Percentiles rank a stretch among this genome's conserved stretches.
phyloP scores from a whole-genome alignment of 2,113 vertebrate genomes.

The Toxostoma redivivum region DNA sequence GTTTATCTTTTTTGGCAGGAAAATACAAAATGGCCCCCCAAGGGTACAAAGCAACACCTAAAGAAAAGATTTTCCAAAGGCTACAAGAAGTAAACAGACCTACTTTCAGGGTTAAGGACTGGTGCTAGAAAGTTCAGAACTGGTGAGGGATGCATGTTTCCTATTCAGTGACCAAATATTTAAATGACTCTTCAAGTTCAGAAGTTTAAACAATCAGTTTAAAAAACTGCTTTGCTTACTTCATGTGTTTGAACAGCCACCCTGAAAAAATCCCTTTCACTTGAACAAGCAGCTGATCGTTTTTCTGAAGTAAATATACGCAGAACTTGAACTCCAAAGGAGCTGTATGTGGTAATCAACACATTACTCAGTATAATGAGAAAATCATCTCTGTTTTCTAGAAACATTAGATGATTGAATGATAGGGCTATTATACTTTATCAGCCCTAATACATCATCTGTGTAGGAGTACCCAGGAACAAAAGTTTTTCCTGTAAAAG shows the following conservation, averaged over 20 bases:
- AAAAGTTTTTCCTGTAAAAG: neutral
- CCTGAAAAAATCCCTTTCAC: neutral
- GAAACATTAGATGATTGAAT: neutral
- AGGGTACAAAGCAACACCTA: neutral
- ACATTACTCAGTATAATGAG: conserved; percentile 36
- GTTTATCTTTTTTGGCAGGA: neutral
- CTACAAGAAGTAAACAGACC: neutral
- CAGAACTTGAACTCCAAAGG: conserved; percentile 14
- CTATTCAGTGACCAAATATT: neutral
- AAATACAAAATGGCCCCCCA: neutral
- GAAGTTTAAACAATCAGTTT: neutral
- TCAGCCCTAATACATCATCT: neutral
- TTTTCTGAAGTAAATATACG: conserved; percentile 20
- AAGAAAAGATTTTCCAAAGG: neutral
- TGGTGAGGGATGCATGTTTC: neutral
- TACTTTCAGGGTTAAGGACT: neutral
- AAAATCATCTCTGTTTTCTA: conserved; percentile 39
- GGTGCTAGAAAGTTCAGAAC: neutral
- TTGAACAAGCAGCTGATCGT: conserved; percentile 10
- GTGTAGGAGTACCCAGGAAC: neutral
- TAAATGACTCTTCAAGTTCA: neutral
- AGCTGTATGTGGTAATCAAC: conserved; percentile 33
- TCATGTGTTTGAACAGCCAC: neutral
- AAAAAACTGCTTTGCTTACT: neutral
- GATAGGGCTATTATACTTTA: conserved; percentile 11